Conservation (phyloP, 2,113 vertebrate genomes). For the Helogale parvula region DNA sequence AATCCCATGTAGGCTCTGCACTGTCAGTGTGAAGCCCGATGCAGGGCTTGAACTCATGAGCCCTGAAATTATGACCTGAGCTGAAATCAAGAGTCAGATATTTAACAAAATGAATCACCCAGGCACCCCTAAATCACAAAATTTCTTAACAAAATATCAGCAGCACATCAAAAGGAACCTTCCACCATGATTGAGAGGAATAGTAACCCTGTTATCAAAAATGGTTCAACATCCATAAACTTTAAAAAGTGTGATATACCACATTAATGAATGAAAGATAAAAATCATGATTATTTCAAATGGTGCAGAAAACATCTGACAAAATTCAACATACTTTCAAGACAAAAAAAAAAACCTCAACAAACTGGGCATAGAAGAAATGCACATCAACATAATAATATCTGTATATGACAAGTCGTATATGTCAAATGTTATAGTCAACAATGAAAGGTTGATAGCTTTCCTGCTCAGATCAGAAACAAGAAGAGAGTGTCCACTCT, state of each 20-base stretch:
- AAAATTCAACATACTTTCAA: background rate
- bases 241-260: background rate
- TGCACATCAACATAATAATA: background rate
- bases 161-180: background rate
- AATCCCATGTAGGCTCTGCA: too few species aligned
- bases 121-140: background rate
- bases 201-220: background rate
- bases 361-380: background rate
- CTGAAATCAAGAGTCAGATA: too few species aligned
- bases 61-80: too few species aligned
- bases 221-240: background rate
- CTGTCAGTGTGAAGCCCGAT: too few species aligned
- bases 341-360: background rate
- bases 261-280: background rate
- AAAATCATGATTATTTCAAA: background rate
- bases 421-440: background rate
- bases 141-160: background rate
- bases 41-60: too few species aligned
- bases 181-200: background rate
- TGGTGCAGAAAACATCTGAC: background rate
- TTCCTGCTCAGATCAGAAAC: background rate
- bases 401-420: background rate
- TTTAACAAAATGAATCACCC: too few species aligned
- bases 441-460: background rate
- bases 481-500: background rate